These are phyloP conservation scores for Idris sp. DNA, from an alignment of 1,140 invertebrate genomes.

Conservation along the genomic window DNA sequence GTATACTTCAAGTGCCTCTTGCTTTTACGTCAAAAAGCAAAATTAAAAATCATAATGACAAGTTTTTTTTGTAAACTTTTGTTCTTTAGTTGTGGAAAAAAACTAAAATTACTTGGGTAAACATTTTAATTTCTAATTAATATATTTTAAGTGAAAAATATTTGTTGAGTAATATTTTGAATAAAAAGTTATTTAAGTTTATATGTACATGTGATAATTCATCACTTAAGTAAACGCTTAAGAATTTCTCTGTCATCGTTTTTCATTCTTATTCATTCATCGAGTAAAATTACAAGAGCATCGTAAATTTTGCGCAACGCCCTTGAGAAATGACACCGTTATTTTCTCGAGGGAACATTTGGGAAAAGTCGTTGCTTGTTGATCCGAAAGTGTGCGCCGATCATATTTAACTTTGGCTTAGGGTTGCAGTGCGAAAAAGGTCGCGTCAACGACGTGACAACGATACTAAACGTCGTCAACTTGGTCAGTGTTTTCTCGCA, in stretches of 20 bases:
- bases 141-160: too few species aligned
- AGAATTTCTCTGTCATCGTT: constrained; percentile 11
- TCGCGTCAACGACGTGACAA: constrained; percentile 54
- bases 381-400: constrained; percentile 53
- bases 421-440: constrained; percentile 48
- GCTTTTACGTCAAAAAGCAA: too few species aligned
- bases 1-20: too few species aligned
- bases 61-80: too few species aligned
- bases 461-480: constrained; percentile 39
- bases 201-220: too few species aligned
- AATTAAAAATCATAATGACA: too few species aligned
- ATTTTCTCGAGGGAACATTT: constrained; percentile 56
- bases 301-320: constrained; percentile 54
- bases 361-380: constrained; percentile 46
- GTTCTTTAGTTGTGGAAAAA: too few species aligned
- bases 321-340: constrained; percentile 39
- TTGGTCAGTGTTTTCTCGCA: constrained; percentile 49
- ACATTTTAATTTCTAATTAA: too few species aligned
- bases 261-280: constrained; percentile 20
- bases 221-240: constrained; percentile 1
- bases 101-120: too few species aligned
- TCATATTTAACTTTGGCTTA: constrained; percentile 56
- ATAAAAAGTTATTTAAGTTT: too few species aligned
- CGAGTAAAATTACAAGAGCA: constrained; percentile 39
- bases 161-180: too few species aligned